phyloP scores from a whole-genome alignment of 1,140 invertebrate genomes.

The Orchesella cincta region DNA sequence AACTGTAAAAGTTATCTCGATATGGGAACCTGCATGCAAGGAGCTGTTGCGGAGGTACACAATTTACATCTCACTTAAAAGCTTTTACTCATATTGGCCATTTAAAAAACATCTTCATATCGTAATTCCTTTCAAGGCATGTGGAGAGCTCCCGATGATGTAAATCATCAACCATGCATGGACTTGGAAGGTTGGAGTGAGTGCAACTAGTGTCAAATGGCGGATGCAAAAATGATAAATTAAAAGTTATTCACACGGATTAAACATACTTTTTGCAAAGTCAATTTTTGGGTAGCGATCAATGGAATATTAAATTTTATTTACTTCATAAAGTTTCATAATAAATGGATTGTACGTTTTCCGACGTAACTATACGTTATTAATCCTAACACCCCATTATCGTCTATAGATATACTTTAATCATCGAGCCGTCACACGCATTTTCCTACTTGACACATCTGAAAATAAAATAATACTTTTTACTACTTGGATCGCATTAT shows the following conservation, averaged over 20 bases:
- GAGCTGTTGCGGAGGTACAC: neutral
- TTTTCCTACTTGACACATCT: neutral
- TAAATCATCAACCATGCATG: neutral
- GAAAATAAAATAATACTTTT: neutral
- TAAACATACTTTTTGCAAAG: neutral
- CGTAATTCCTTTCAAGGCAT: too few relatives aligned
- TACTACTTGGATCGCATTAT: neutral
- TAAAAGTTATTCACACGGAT: neutral
- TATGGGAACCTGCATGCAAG: constrained; percentile 25
- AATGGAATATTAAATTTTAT: neutral
- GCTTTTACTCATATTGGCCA: neutral
- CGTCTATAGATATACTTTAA: too few relatives aligned
- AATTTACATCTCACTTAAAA: neutral
- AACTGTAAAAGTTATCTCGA: constrained; percentile 26
- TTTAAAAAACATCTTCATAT: neutral
- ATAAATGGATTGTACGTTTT: too few relatives aligned
- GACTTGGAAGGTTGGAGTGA: neutral
- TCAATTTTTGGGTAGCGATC: too few relatives aligned
- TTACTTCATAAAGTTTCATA: neutral
- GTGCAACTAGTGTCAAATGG: too few relatives aligned
- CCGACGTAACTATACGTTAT: too few relatives aligned
- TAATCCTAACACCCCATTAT: too few relatives aligned
- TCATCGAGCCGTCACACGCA: too few relatives aligned
- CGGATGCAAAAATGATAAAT: too few relatives aligned
- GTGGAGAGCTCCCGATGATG: neutral